Base-by-base conservation (phyloP, 2,888 invertebrate species). In the Mycalesis mineus region DNA sequence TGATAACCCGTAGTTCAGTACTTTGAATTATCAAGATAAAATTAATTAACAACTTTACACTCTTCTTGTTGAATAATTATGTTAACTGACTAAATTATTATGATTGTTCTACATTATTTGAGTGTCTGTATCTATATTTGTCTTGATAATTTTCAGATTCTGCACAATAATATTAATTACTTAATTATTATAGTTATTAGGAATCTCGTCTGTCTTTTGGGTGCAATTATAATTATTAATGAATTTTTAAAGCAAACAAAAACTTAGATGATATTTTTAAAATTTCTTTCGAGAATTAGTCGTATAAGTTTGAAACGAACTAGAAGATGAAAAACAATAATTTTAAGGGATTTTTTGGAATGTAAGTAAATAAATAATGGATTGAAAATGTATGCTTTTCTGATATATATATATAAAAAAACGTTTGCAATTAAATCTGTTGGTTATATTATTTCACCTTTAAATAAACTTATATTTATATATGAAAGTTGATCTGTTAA, bases 381-480 rank as follows among this genome's bases (percentile, higher is more conserved):
- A 65, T 72, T 72, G 70, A 65, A 61, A 73, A 70, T 80, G 80
- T 82, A 80, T 81, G 82, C 78, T 80, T 82, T 80, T 79, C 79
- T 74, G 69, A 70, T 77, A 72, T 74, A 71, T 68, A 71, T 68
- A 5, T 9, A 7, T 29, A 29, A 65, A 9, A 72, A 72, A 71
- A 71, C 53, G 72, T 77, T 80, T 80, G 75, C 75, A 79, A 75
- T 68, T 51, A 65, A 49, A 29, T 47, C 33, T 29, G 17, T 45
- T 54, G 52, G 63, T 62, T 61, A 50, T 50, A 54, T 56, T 60
- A 39, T 50, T 49, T 33, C 11, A 6, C 47, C 48, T 39, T 45
- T 22, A 7, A 6, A 11, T 4, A 31, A 8, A 5, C 22, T 22
- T 22, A 4, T 22, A 5, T 22, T 22, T 22, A 22, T n/a, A n/a